Percentiles rank a stretch among this genome's conserved stretches.
Conservation (phyloP, 2,113 vertebrate species). For the Erpornis zantholeuca region DNA sequence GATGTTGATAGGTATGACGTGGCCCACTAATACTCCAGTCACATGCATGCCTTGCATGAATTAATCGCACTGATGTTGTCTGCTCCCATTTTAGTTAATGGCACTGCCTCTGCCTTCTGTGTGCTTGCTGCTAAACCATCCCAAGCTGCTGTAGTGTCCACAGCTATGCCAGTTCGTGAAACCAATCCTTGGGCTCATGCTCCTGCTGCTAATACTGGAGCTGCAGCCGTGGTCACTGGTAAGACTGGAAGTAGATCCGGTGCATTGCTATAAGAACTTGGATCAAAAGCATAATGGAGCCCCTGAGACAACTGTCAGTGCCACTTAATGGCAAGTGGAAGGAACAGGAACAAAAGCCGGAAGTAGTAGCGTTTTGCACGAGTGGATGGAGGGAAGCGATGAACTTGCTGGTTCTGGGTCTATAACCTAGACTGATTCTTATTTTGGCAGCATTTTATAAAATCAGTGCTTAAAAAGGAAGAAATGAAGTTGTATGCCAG, state of each 20-base stretch:
- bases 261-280: slow-evolving; percentile 56
- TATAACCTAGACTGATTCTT: neutral
- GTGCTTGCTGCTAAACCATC: slow-evolving; percentile 81
- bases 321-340: slow-evolving; percentile 30
- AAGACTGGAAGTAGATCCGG: slow-evolving; percentile 68
- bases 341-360: slow-evolving; percentile 3
- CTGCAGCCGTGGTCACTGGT: slow-evolving; percentile 77
- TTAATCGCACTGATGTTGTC: slow-evolving; percentile 77
- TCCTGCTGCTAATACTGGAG: slow-evolving; percentile 78
- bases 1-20: slow-evolving; percentile 35
- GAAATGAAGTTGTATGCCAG: neutral
- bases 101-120: slow-evolving; percentile 84
- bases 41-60: slow-evolving; percentile 72
- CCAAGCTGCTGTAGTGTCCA: slow-evolving; percentile 80
- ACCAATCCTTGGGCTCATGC: slow-evolving; percentile 97
- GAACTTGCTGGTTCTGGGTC: neutral
- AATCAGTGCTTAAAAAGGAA: neutral
- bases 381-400: slow-evolving; percentile 37
- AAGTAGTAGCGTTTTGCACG: neutral
- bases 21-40: slow-evolving; percentile 37
- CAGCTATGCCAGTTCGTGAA: slow-evolving; percentile 90
- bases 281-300: slow-evolving; percentile 37
- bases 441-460: neutral
- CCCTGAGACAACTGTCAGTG: neutral
- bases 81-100: slow-evolving; percentile 92